Percentiles rank a stretch among this genome's conserved stretches.
phyloP scores from a whole-genome alignment of 2,797 vertebrate genomes.

The Corythornis leucogaster region DNA sequence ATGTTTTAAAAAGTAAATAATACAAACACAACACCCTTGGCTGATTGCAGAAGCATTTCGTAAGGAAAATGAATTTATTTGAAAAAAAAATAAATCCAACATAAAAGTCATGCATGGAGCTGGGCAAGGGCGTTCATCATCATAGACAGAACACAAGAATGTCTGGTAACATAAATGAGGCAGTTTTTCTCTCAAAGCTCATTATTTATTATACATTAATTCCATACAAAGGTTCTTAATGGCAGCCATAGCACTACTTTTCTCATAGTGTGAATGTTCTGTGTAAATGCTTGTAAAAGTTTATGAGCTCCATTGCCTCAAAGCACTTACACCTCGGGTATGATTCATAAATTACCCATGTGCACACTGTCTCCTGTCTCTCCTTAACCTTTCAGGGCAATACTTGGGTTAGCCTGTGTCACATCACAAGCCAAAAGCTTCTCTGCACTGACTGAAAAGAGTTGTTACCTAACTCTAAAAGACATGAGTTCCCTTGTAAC shows the following conservation, averaged over 20 bases:
- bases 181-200: neutral
- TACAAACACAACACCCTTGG: neutral
- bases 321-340: conserved; percentile 11
- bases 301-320: conserved; percentile 28
- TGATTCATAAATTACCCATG: conserved; percentile 10
- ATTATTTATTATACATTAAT: conserved; percentile 4
- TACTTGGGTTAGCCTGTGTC: neutral
- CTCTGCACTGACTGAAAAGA: neutral
- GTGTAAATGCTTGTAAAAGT: conserved; percentile 60
- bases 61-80: neutral
- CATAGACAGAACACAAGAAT: neutral
- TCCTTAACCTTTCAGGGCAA: neutral
- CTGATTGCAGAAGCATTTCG: neutral
- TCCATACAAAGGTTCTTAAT: neutral
- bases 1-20: neutral
- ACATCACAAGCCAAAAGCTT: neutral
- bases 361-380: neutral
- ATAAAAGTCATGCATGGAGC: neutral
- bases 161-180: neutral
- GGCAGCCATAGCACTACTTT: conserved; percentile 25
- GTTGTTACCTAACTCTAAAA: neutral
- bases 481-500: neutral
- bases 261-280: conserved; percentile 33
- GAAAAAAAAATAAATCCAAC: neutral
- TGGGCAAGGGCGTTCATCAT: neutral